Base-by-base conservation (phyloP, 1,140 invertebrate species). In the Glossosoma conforme region DNA sequence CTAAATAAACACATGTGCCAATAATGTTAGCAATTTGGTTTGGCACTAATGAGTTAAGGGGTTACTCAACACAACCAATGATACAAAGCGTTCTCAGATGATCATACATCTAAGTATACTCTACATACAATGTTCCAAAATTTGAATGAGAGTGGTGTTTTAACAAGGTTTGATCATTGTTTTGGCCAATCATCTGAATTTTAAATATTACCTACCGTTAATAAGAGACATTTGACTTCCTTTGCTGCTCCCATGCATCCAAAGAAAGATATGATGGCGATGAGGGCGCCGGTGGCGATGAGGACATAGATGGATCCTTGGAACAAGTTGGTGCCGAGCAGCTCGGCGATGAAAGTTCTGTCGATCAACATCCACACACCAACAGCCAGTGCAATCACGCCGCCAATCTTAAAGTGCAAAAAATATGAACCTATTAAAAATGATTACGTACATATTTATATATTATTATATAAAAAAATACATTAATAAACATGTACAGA, bases 211-310 rank as follows among this genome's bases (percentile, higher is more conserved):
- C 77, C 77, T 72, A 93, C 90, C 68, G 85, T 89, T 33, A 93
- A 74, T 5, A 93, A 76, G 80, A 93, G 83, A 66, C 89, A 94
- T 68, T 91, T 90, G 45, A 93, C 82, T 77, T 93, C 91, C 57
- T 85, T 88, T 11, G 86, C 79, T 3, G 91, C 89, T 13, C 91
- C 91, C 38, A 90, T 75, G 66, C 90, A 93, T 20, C 91, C 91
- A 50, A 94, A 78, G 63, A 91, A 85, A 3, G 89, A 85, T 18
- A 93, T 81, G 25, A 93, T 60, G 53, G 84, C 78, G 21, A 90
- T 82, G 17, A 87, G 69, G 11, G 84, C 77, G 8, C 90, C 91
- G 33, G 86, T 89, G 2, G 80, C 82, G 15, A 93, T 80, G 18
- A 93, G 70, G 48, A 93, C 86, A 54, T 86, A 89, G 20, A 89